Percentiles rank a stretch among this genome's conserved stretches.
These are phyloP conservation scores for Drosophila athabasca DNA, from an alignment of 1,140 invertebrate species.

Conservation along the genomic window DNA sequence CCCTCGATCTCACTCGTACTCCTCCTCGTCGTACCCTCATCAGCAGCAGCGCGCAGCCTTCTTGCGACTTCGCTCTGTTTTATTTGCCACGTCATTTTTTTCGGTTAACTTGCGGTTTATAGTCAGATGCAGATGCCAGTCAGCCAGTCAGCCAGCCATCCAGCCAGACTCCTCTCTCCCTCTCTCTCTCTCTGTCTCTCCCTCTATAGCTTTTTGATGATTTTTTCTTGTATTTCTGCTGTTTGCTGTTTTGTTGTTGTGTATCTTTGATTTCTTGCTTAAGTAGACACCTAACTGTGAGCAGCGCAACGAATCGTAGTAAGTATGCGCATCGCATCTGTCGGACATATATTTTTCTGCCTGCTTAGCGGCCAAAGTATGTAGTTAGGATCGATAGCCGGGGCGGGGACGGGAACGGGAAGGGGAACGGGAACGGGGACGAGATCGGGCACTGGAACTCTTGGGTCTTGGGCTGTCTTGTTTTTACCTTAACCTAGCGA, in stretches of 20 bases:
- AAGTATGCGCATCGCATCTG: slow-evolving; percentile 76
- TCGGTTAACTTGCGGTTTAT: slow-evolving; percentile 61
- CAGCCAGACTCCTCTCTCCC: too few relatives aligned
- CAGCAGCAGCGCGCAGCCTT: slow-evolving; percentile 11
- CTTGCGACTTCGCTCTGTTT: slow-evolving; percentile 68
- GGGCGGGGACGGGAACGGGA: slow-evolving; percentile 15
- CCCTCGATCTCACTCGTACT: background rate
- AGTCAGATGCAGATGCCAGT: slow-evolving; percentile 54
- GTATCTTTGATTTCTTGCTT: slow-evolving; percentile 61
- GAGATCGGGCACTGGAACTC: slow-evolving; percentile 17
- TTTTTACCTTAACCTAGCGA: slow-evolving; percentile 74
- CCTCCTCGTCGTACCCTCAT: background rate
- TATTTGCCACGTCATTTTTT: slow-evolving; percentile 78
- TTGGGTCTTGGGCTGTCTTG: slow-evolving; percentile 41
- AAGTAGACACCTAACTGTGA: slow-evolving; percentile 82
- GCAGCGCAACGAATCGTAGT: slow-evolving; percentile 79
- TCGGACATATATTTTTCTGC: slow-evolving; percentile 77
- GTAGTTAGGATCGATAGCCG: slow-evolving; percentile 71
- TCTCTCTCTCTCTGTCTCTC: slow-evolving; percentile 9
- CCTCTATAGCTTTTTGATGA: slow-evolving; percentile 73
- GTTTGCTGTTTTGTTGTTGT: slow-evolving; percentile 16
- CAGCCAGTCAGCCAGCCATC: slow-evolving; percentile 15
- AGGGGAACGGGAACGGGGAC: slow-evolving; percentile 8
- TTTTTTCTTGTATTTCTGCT: slow-evolving; percentile 23
- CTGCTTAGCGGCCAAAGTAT: slow-evolving; percentile 72